phyloP scores from a whole-genome alignment of 2,797 vertebrate genomes.

The Poeciliopsis paucimaculata region DNA sequence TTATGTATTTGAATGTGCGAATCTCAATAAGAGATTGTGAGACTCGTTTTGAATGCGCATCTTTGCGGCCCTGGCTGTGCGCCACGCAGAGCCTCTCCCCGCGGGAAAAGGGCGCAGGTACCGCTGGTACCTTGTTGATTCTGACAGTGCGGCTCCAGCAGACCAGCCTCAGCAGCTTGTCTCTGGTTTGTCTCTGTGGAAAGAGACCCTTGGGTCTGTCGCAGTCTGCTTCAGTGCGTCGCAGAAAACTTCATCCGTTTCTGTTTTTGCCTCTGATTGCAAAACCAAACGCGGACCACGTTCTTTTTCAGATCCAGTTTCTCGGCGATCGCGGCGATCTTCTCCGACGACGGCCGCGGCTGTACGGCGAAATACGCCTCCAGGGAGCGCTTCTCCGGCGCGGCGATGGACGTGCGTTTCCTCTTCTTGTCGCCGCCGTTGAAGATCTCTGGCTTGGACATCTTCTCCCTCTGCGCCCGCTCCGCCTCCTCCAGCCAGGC shows the following conservation, averaged over 20 bases:
- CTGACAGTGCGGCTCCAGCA: slow-evolving; percentile 44
- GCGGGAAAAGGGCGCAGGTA: slow-evolving; percentile 28
- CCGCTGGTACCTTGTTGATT: slow-evolving; percentile 37
- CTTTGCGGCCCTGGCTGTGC: background rate
- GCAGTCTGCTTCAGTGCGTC: slow-evolving; percentile 79
- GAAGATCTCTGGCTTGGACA: slow-evolving; percentile 92
- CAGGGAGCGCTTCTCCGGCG: slow-evolving; percentile 90
- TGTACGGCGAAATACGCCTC: slow-evolving; percentile 93
- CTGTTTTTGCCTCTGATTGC: slow-evolving; percentile 95
- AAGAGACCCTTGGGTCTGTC: slow-evolving; percentile 18
- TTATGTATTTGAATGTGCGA: background rate
- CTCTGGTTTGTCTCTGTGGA: slow-evolving; percentile 53
- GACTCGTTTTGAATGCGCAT: slow-evolving; percentile 13
- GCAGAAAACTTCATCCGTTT: slow-evolving; percentile 96
- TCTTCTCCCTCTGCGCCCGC: slow-evolving; percentile 90
- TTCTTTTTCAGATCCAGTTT: slow-evolving; percentile 96
- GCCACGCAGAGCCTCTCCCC: slow-evolving; percentile 3
- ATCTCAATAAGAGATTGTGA: background rate
- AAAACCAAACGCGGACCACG: slow-evolving; percentile 94
- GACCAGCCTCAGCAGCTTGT: slow-evolving; percentile 20
- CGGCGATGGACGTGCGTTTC: slow-evolving; percentile 91
- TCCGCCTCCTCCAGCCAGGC: slow-evolving; percentile 94
- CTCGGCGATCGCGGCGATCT: slow-evolving; percentile 93
- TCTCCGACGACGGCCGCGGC: slow-evolving; percentile 91
- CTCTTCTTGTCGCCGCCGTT: slow-evolving; percentile 89